A percentile compares a stretch with the other conserved stretches of the same genome.
These are phyloP conservation scores for Sepiola atlantica DNA, from an alignment of 2,888 invertebrate genomes.

Conservation along the genomic window DNA sequence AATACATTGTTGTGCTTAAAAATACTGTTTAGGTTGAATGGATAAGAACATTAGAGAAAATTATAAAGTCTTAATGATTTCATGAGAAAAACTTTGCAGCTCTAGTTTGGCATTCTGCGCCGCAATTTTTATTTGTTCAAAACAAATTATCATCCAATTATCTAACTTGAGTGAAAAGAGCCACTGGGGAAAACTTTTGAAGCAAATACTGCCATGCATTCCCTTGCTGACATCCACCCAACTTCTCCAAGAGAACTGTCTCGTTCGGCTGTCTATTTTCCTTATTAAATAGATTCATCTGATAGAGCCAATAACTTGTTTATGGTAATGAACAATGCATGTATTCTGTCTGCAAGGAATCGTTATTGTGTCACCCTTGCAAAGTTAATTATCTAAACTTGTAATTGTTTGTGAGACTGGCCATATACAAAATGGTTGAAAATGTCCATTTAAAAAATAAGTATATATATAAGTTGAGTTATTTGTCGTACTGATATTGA, in stretches of 20 bases:
- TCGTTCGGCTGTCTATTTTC: background rate
- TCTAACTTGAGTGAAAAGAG: background rate
- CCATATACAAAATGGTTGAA: background rate
- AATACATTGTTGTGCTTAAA: background rate
- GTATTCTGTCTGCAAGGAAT: background rate
- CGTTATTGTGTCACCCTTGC: background rate
- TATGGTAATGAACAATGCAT: background rate
- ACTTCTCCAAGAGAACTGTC: background rate
- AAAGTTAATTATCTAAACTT: background rate
- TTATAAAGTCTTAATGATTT: background rate
- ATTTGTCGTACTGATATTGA: no score
- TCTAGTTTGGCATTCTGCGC: background rate
- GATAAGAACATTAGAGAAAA: background rate
- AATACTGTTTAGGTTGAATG: background rate
- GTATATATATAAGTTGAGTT: no score
- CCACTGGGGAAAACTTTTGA: background rate
- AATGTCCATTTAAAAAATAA: constrained; percentile 16
- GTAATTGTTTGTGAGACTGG: background rate
- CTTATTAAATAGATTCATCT: constrained; percentile 32
- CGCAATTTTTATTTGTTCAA: background rate
- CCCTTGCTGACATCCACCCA: no score
- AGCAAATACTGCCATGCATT: background rate
- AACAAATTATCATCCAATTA: background rate
- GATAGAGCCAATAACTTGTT: background rate
- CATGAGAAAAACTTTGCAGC: background rate